Conservation (phyloP, 2,888 invertebrate genomes). For the Ptilodon capucinus region DNA sequence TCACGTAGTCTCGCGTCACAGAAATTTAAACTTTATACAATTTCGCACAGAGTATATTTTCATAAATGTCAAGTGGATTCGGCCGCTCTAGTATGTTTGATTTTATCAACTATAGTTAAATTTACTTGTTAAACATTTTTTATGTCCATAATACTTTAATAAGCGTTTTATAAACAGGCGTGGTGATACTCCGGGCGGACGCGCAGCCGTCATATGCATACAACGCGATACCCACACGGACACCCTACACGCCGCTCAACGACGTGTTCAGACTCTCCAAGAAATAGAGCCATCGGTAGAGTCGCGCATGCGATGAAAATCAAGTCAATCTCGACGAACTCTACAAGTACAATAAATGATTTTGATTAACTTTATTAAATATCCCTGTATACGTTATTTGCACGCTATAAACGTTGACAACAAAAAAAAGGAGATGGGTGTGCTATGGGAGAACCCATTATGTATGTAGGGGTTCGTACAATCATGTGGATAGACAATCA, state of each 20-base stretch:
- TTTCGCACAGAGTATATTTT: too few relatives aligned
- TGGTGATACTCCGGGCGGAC: constrained; percentile 92
- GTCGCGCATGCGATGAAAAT: constrained; percentile 19
- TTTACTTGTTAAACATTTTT: neutral
- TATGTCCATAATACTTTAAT: neutral
- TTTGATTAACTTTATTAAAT: constrained; percentile 11
- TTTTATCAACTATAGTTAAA: too few relatives aligned
- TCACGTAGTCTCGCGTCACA: too few relatives aligned
- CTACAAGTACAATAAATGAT: constrained; percentile 57
- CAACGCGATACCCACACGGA: constrained; percentile 72
- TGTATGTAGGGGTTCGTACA: too few relatives aligned
- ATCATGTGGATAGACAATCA: too few relatives aligned
- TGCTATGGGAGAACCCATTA: too few relatives aligned
- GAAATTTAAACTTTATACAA: too few relatives aligned
- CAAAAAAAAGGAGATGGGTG: too few relatives aligned
- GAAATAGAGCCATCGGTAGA: constrained; percentile 50
- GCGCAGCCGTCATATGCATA: constrained; percentile 83
- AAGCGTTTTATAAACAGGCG: constrained; percentile 72
- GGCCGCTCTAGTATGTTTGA: too few relatives aligned
- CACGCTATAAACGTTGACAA: constrained; percentile 21
- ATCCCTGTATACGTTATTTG: constrained; percentile 25
- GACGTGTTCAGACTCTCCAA: constrained; percentile 72
- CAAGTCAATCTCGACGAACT: constrained; percentile 37
- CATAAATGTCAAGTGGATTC: too few relatives aligned
- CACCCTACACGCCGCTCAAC: constrained; percentile 75